Percentiles rank a stretch among this genome's conserved stretches.
phyloP scores from a whole-genome alignment of 2,113 vertebrate species.

The Microcebus murinus region DNA sequence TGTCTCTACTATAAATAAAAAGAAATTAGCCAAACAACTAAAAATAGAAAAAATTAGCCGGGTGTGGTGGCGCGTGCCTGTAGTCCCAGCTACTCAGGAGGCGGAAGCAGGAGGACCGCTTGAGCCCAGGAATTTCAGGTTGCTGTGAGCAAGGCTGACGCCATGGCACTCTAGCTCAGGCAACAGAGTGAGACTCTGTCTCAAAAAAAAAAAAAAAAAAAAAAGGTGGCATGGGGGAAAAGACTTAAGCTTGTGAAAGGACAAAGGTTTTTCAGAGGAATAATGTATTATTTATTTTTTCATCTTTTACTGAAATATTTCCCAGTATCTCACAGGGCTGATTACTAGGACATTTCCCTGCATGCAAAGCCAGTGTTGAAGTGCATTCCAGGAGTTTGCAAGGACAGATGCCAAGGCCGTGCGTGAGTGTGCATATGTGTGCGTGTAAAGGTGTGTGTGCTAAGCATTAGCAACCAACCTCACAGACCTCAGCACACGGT shows the following conservation, averaged over 20 bases:
- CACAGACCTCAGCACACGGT: not conserved
- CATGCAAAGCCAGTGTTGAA: not conserved
- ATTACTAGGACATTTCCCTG: not conserved
- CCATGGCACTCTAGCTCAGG: too few species aligned
- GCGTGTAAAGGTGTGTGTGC: not conserved
- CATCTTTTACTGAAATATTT: constrained; percentile 36
- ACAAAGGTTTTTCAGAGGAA: constrained; percentile 19
- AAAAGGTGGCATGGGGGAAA: not conserved
- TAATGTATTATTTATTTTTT: constrained; percentile 40
- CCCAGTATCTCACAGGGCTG: not conserved
- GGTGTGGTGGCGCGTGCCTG: too few species aligned
- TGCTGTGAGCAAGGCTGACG: too few species aligned
- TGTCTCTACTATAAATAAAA: too few species aligned
- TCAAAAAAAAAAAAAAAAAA: too few species aligned
- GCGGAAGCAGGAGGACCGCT: too few species aligned
- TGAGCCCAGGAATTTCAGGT: too few species aligned
- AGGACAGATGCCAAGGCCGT: not conserved
- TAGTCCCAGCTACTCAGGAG: too few species aligned
- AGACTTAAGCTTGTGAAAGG: not conserved
- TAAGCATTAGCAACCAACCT: not conserved
- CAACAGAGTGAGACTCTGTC: too few species aligned
- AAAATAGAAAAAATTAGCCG: too few species aligned
- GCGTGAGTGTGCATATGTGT: not conserved
- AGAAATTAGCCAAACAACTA: too few species aligned
- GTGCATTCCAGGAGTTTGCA: not conserved